Evolutionary conservation across 2,888 invertebrate genomes (phyloP).

Genomic region (Orthosia gothica): DNA sequence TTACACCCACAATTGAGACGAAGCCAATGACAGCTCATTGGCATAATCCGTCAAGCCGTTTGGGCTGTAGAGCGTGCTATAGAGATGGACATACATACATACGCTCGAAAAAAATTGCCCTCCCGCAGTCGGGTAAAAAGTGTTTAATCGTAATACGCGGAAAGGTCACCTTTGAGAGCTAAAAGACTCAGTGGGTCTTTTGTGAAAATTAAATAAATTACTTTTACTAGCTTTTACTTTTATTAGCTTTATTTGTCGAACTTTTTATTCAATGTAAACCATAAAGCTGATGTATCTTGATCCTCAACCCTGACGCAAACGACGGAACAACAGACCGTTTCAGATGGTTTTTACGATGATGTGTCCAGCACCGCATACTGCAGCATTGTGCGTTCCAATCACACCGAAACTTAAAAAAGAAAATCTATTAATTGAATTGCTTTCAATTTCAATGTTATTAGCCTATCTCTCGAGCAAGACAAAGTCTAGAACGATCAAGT

Average conservation of each 20-base stretch:
- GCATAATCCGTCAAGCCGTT: too few relatives aligned
- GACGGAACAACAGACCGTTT: too few relatives aligned
- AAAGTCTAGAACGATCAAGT: conserved; percentile 35
- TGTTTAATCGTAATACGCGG: conserved; percentile 5
- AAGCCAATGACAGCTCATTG: too few relatives aligned
- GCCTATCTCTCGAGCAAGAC: neutral
- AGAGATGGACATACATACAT: too few relatives aligned
- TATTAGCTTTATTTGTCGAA: neutral
- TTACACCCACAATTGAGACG: too few relatives aligned
- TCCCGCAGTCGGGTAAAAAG: neutral
- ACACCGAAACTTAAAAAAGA: neutral
- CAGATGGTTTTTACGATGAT: too few relatives aligned
- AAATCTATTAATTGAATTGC: neutral
- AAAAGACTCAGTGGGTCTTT: neutral
- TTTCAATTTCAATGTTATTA: neutral
- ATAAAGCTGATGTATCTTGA: too few relatives aligned
- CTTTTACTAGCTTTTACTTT: neutral
- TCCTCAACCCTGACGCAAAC: too few relatives aligned
- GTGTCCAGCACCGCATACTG: too few relatives aligned
- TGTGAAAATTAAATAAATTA: conserved; percentile 2
- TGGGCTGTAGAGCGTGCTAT: too few relatives aligned
- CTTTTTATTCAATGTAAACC: neutral
- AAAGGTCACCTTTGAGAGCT: conserved; percentile 13
- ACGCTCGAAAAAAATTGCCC: too few relatives aligned
- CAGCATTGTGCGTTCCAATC: too few relatives aligned